phyloP scores from a whole-genome alignment of 2,888 invertebrate genomes.

The Polymixis lichenea region DNA sequence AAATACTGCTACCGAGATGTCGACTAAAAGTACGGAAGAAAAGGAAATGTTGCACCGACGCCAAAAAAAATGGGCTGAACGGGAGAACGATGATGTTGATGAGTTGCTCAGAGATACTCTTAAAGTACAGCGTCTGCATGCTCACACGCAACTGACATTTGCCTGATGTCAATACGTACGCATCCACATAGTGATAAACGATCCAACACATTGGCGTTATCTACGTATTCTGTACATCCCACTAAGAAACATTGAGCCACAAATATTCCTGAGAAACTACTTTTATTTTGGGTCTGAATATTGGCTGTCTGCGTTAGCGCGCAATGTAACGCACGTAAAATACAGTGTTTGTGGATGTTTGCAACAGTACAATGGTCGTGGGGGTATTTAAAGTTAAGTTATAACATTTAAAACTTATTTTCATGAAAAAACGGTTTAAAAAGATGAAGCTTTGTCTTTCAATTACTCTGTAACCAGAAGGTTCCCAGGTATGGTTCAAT shows the following conservation, averaged over 20 bases:
- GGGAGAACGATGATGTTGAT: too few species aligned
- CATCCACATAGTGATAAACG: too few species aligned
- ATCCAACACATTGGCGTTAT: not conserved
- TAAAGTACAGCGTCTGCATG: not conserved
- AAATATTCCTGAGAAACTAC: not conserved
- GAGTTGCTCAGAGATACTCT: not conserved
- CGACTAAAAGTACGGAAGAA: too few species aligned
- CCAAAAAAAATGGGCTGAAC: too few species aligned
- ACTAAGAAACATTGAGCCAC: not conserved
- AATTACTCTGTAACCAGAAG: not conserved
- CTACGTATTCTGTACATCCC: not conserved
- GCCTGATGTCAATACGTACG: not conserved
- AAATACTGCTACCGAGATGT: too few species aligned
- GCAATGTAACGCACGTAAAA: not conserved
- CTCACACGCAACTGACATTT: not conserved
- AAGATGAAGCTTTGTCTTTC: not conserved
- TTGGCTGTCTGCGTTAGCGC: not conserved
- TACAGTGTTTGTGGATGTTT: too few species aligned
- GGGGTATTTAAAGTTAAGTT: not conserved
- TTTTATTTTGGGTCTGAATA: not conserved
- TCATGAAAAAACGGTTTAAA: not conserved
- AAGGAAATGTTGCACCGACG: too few species aligned
- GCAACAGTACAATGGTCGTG: too few species aligned
- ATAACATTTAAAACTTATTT: not conserved
- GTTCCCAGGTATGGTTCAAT: not conserved